phyloP scores from a whole-genome alignment of 2,797 vertebrate species.

The Brotogeris chrysoptera region DNA sequence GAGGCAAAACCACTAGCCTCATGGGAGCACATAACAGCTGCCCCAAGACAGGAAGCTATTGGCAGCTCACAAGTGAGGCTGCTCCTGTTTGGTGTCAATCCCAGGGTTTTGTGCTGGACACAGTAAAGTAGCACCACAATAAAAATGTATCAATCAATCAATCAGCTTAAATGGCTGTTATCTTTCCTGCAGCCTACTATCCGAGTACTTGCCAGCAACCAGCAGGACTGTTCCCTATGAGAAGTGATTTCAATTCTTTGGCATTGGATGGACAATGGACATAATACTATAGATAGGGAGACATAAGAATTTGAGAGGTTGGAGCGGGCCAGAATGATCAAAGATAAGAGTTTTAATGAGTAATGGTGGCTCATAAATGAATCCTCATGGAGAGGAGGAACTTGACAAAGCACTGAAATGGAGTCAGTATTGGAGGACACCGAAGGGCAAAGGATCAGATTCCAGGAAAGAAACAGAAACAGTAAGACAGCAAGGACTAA shows the following conservation, averaged over 20 bases:
- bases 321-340: not conserved
- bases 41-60: not conserved
- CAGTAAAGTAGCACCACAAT: not conserved
- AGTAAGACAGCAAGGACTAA: not conserved
- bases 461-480: not conserved
- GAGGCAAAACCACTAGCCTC: not conserved
- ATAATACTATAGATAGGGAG: not conserved
- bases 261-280: accelerated
- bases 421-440: not conserved
- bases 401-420: not conserved
- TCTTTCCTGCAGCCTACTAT: not conserved
- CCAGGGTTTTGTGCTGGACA: not conserved
- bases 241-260: not conserved
- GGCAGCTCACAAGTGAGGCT: not conserved
- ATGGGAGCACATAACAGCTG: not conserved
- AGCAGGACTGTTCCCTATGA: not conserved
- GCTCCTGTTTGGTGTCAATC: not conserved
- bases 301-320: not conserved
- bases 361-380: not conserved
- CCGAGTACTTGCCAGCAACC: not conserved
- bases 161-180: not conserved
- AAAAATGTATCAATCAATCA: not conserved
- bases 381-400: accelerated
- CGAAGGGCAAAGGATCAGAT: not conserved
- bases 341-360: not conserved